Percentiles rank a stretch among this genome's conserved stretches.
phyloP scores from a whole-genome alignment of 2,888 invertebrate species.

The Dicranocentrus wangi region DNA sequence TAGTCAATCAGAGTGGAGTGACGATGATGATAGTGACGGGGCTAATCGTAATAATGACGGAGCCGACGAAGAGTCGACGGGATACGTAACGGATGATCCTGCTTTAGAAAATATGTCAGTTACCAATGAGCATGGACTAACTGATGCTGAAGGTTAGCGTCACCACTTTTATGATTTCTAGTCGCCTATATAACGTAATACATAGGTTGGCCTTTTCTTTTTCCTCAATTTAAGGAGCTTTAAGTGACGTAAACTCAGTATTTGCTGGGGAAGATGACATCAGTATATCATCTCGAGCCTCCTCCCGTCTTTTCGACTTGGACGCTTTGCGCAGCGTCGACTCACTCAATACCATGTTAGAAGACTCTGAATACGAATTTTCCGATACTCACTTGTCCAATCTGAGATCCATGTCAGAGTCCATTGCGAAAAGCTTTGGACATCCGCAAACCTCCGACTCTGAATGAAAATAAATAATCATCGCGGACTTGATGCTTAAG shows the following conservation, averaged over 20 bases:
- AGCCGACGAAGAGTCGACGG: slow-evolving; percentile 81
- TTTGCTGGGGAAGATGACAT: slow-evolving; percentile 83
- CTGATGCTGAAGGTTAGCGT: slow-evolving; percentile 85
- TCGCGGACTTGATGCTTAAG: slow-evolving; percentile 11
- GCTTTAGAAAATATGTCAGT: slow-evolving; percentile 89
- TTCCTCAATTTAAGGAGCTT: slow-evolving; percentile 79
- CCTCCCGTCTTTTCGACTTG: slow-evolving; percentile 86
- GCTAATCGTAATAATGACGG: slow-evolving; percentile 78
- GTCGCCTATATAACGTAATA: too few relatives aligned
- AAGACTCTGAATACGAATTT: slow-evolving; percentile 83
- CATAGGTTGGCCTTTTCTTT: too few relatives aligned
- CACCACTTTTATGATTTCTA: too few relatives aligned
- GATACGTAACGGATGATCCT: slow-evolving; percentile 91
- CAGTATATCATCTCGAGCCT: slow-evolving; percentile 87
- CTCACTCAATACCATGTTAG: slow-evolving; percentile 85
- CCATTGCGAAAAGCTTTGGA: slow-evolving; percentile 85
- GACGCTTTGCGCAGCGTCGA: slow-evolving; percentile 86
- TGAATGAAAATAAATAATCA: slow-evolving; percentile 46
- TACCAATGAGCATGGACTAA: slow-evolving; percentile 88
- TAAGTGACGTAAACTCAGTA: slow-evolving; percentile 90
- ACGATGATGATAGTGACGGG: slow-evolving; percentile 80
- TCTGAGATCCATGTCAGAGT: slow-evolving; percentile 84
- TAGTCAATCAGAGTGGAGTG: slow-evolving; percentile 90
- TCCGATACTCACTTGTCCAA: slow-evolving; percentile 80
- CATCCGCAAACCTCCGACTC: slow-evolving; percentile 76